Percentiles rank a stretch among this genome's conserved stretches.
Conservation (phyloP, 1,140 invertebrate genomes). For the Archivesica marissinica region DNA sequence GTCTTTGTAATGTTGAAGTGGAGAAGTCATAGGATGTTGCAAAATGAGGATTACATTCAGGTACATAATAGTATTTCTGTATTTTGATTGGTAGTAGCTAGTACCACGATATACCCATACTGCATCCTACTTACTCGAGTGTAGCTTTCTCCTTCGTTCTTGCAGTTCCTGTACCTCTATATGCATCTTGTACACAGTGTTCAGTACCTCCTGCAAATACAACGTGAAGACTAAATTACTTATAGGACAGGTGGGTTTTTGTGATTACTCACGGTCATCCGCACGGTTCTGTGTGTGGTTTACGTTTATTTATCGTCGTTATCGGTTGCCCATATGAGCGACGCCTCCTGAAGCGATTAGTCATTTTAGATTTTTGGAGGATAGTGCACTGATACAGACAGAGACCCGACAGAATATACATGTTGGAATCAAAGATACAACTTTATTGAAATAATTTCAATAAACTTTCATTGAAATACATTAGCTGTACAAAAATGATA, state of each 20-base stretch:
- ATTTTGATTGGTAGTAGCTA: too few species aligned
- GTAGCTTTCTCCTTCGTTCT: not conserved
- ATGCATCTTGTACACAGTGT: constrained; percentile 7
- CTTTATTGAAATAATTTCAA: not conserved
- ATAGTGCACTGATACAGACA: not conserved
- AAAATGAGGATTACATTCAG: too few species aligned
- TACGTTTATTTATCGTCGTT: too few species aligned
- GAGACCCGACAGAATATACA: not conserved
- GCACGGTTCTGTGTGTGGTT: not conserved
- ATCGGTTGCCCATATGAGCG: too few species aligned
- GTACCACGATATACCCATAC: too few species aligned
- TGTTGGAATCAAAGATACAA: not conserved
- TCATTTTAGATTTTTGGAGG: not conserved
- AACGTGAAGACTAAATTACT: not conserved
- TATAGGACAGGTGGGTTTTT: not conserved
- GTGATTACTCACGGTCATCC: not conserved
- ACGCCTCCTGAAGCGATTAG: not conserved
- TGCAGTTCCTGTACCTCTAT: not conserved
- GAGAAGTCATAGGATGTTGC: too few species aligned
- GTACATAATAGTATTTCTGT: too few species aligned
- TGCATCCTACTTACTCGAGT: not conserved
- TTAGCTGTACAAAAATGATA: too few species aligned
- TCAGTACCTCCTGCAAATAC: constrained; percentile 15
- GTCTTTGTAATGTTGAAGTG: too few species aligned
- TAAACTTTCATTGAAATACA: too few species aligned